Conservation (phyloP, 2,113 vertebrate species). For the Platichthys stellatus region DNA sequence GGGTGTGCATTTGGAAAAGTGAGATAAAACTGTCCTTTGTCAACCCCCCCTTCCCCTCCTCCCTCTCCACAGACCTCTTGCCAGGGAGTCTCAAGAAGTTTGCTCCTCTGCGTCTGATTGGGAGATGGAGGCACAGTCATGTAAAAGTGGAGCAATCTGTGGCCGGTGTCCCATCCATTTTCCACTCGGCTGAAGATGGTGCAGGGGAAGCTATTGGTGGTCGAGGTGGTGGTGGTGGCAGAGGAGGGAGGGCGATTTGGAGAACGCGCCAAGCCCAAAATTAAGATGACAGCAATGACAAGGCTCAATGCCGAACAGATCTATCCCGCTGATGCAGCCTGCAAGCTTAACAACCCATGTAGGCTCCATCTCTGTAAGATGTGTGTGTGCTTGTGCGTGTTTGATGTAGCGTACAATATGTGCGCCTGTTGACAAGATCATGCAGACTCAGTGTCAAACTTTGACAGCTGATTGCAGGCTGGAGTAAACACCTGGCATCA, state of each 20-base stretch:
- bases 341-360: slow-evolving; percentile 60
- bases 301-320: slow-evolving; percentile 61
- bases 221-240: background rate
- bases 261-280: slow-evolving; percentile 57
- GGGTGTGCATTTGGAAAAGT: slow-evolving; percentile 70
- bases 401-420: slow-evolving; percentile 60
- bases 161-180: slow-evolving; percentile 55
- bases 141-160: slow-evolving; percentile 19
- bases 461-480: slow-evolving; percentile 67
- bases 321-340: slow-evolving; percentile 59
- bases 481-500: slow-evolving; percentile 66
- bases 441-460: slow-evolving; percentile 62
- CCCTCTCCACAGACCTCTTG: background rate
- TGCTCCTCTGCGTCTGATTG: slow-evolving; percentile 28
- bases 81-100: slow-evolving; percentile 31
- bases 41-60: no score
- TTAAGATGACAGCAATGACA: slow-evolving; percentile 75
- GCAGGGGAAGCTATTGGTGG: slow-evolving; percentile 11
- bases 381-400: slow-evolving; percentile 17
- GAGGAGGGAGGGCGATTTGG: slow-evolving; percentile 9
- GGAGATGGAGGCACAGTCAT: slow-evolving; percentile 10
- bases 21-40: slow-evolving; percentile 63
- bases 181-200: slow-evolving; percentile 41
- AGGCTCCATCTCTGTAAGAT: slow-evolving; percentile 25
- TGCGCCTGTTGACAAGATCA: slow-evolving; percentile 62